These are phyloP conservation scores for Lasiurus cinereus DNA, from an alignment of 2,113 vertebrate genomes.

Conservation along the genomic window DNA sequence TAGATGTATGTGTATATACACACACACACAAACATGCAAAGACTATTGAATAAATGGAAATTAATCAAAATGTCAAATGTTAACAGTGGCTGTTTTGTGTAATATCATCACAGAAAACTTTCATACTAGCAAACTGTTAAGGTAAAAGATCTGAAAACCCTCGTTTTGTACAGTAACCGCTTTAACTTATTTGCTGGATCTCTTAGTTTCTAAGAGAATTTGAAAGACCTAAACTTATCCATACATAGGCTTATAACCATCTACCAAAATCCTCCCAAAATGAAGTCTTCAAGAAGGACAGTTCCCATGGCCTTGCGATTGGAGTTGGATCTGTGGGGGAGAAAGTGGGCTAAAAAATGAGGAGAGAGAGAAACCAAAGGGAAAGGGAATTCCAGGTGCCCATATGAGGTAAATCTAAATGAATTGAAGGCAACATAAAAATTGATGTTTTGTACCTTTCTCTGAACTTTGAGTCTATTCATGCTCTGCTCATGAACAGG, in stretches of 20 bases:
- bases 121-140: background rate
- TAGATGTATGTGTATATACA: background rate
- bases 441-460: background rate
- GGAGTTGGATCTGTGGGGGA: background rate
- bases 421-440: background rate
- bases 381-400: background rate
- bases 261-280: background rate
- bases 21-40: background rate
- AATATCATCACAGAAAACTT: conserved; percentile 6
- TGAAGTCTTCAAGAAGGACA: background rate
- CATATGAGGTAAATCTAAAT: background rate
- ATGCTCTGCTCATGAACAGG: background rate
- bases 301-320: background rate
- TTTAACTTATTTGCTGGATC: background rate
- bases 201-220: background rate
- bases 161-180: background rate
- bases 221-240: background rate
- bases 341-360: background rate
- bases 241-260: background rate
- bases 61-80: background rate
- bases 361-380: background rate
- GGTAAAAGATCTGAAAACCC: background rate
- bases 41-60: background rate
- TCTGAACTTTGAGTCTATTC: background rate
- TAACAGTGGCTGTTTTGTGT: background rate